Evolutionary conservation across 2,888 invertebrate genomes (phyloP), one percentile per base, ranked within the genome.

Genomic region (Nyleta sp.): DNA sequence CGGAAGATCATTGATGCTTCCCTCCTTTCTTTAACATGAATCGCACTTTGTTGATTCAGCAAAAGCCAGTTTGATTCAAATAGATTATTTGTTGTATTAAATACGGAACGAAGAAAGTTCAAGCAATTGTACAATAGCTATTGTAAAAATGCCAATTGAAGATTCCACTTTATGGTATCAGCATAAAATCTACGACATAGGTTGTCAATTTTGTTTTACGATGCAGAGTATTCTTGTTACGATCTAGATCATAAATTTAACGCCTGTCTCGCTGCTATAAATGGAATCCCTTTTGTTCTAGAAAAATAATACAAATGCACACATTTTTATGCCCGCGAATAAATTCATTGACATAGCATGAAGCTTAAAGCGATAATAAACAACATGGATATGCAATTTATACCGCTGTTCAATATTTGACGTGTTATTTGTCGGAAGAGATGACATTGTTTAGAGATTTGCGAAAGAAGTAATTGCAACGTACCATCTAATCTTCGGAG

Each of bases 381-480:
- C 46, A 24, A 24, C 22, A 2, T 31, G 13, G 15, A 31, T 31
- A 50, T 50, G 50, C 22, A 31, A 31, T 31, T 6, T 31, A 31
- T 53, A 55, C 15, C 18, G 22, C 13, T n/a, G 40, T 40, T 24
- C 13, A 15, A 57, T 42, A 57, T 42, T 40, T 28, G 17, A 18
- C 18, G 6, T 11, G 15, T 42, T 57, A 42, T 42, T 18, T 13
- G 24, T 5, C 17, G 8, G 38, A 20, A 35, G n/a, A 13, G 20
- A 35, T 5, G n/a, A 28, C 55, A 38, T 22, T 55, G 31, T 42
- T 57, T 42, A 28, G 1, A 17, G 57, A 40, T 42, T 42, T n/a
- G 18, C 33, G 11, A 42, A 42, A 57, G 31, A 57, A 42, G 42
- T 13, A 55, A 55, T 57, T 42, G 42, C 42, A 57, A 8, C 15